These are phyloP conservation scores for Nudaria mundana DNA, from an alignment of 2,888 invertebrate genomes.

Conservation along the genomic window DNA sequence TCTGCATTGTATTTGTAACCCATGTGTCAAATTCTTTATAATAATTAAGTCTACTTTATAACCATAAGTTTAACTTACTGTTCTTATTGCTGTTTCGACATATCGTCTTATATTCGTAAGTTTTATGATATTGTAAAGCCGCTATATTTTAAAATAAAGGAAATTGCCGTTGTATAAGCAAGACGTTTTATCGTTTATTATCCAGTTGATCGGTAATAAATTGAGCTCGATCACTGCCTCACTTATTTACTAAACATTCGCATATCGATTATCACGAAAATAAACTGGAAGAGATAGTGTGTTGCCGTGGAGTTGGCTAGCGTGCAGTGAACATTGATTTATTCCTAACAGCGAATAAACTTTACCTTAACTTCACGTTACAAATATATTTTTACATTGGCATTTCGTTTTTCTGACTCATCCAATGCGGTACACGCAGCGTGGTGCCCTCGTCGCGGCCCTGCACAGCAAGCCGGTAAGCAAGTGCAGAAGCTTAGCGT, in stretches of 20 bases:
- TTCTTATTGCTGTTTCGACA: slow-evolving; percentile 79
- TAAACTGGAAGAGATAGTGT: slow-evolving; percentile 78
- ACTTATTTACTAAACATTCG: slow-evolving; percentile 58
- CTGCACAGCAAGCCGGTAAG: slow-evolving; percentile 61
- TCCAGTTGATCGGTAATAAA: slow-evolving; percentile 66
- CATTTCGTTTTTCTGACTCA: slow-evolving; percentile 75
- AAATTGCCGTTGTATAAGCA: slow-evolving; percentile 80
- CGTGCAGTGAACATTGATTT: slow-evolving; percentile 52
- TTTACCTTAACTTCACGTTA: slow-evolving; percentile 35
- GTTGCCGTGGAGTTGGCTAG: slow-evolving; percentile 73
- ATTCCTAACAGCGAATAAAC: slow-evolving; percentile 30
- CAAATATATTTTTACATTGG: slow-evolving; percentile 52
- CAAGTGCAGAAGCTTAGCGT: slow-evolving; percentile 28
- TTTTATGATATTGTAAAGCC: slow-evolving; percentile 74
- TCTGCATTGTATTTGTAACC: slow-evolving; percentile 64
- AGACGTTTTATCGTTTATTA: slow-evolving; percentile 76
- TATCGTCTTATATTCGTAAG: slow-evolving; percentile 78
- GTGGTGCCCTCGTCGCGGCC: slow-evolving; percentile 61
- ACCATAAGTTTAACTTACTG: slow-evolving; percentile 69
- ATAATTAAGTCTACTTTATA: slow-evolving; percentile 58
- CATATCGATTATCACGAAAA: slow-evolving; percentile 73
- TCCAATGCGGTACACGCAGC: slow-evolving; percentile 70
- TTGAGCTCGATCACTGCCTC: slow-evolving; percentile 62
- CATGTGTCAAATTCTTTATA: slow-evolving; percentile 73
- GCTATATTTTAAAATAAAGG: slow-evolving; percentile 81